These are phyloP conservation scores for Psammodynastes pulverulentus DNA, from an alignment of 2,113 vertebrate genomes.

Conservation along the genomic window DNA sequence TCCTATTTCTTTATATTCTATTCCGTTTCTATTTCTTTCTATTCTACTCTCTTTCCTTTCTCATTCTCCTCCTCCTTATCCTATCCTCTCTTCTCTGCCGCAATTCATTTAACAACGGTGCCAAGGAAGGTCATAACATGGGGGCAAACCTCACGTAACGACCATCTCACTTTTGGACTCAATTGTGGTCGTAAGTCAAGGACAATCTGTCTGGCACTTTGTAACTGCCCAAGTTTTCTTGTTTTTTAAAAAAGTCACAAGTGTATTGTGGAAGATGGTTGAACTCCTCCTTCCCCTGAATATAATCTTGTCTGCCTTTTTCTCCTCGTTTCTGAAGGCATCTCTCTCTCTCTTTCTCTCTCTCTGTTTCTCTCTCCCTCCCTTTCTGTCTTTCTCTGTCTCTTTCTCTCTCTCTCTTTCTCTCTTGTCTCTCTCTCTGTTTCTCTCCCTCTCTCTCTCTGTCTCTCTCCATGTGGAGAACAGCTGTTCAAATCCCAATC, in stretches of 20 bases:
- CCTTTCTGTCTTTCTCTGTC: too few species aligned
- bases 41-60: background rate
- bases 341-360: background rate
- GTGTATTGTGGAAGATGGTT: background rate
- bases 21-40: background rate
- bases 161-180: background rate
- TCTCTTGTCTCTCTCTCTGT: background rate
- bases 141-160: too few species aligned
- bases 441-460: background rate
- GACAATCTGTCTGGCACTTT: background rate
- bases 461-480: conserved; percentile 39
- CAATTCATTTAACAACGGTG: too few species aligned
- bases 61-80: background rate
- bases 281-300: background rate
- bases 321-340: conserved; percentile 25
- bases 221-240: background rate
- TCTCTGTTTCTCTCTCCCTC: too few species aligned
- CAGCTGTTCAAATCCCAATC: conserved; percentile 70
- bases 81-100: background rate
- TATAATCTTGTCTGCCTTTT: background rate
- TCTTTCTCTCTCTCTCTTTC: background rate
- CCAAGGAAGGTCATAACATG: too few species aligned
- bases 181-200: background rate
- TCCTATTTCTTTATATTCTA: background rate
- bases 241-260: background rate